Conservation (phyloP, 2,113 vertebrate genomes). For the Indicator indicator region DNA sequence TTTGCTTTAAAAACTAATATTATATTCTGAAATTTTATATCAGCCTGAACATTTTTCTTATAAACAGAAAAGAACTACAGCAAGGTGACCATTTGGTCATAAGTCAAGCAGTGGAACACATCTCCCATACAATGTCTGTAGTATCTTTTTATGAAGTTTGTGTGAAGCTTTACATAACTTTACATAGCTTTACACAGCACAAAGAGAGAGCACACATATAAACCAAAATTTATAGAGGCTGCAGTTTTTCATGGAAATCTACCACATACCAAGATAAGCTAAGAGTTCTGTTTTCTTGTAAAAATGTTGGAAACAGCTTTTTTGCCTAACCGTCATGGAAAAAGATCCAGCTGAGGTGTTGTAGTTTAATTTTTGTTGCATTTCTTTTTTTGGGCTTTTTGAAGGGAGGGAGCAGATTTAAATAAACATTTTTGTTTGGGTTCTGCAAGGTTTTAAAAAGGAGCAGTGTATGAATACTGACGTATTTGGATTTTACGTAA, state of each 20-base stretch:
- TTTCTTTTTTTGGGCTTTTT: slow-evolving; percentile 67
- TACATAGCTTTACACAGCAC: background rate
- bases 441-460: slow-evolving; percentile 63
- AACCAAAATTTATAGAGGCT: background rate
- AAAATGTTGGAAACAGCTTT: slow-evolving; percentile 16
- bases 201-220: background rate
- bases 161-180: background rate
- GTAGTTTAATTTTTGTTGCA: slow-evolving; percentile 65
- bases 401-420: slow-evolving; percentile 58
- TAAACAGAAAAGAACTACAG: background rate
- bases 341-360: slow-evolving; percentile 47
- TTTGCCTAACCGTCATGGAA: slow-evolving; percentile 44
- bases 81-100: background rate
- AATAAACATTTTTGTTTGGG: slow-evolving; percentile 73
- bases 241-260: slow-evolving; percentile 22
- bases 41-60: background rate
- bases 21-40: background rate
- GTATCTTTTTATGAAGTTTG: background rate
- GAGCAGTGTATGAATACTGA: slow-evolving; percentile 66
- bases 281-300: background rate
- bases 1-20: background rate
- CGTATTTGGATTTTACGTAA: slow-evolving; percentile 30
- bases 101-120: background rate
- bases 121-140: background rate
- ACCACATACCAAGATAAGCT: background rate